Base-by-base conservation (phyloP, 53 echinoderm and acorn worm genomes). In the Luidia sarsii region DNA sequence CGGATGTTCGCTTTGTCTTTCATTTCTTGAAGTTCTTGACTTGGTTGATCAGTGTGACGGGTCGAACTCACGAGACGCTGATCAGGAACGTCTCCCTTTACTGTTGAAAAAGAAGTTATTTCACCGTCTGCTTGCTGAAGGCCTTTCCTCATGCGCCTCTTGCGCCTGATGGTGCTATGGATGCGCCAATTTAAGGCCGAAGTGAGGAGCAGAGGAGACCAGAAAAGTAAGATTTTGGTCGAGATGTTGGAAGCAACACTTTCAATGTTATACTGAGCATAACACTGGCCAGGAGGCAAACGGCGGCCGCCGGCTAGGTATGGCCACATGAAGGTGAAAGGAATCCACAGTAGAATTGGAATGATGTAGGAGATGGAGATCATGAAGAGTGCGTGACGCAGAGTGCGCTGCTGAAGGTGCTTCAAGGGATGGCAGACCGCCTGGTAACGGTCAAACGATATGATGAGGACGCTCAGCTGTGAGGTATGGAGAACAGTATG, bases 381-480 rank as follows among this genome's bases (percentile, higher is more conserved):
- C 39, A 89, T 54, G 53, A 54, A 52, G 33, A 77, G 39, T 5
- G 89, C 89, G 48, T 83, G 89, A 21, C 70, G 61, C 8, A 68
- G 35, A 7, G 79, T 68, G 39, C 84, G 84, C 80, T 39, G 55
- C 4, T 51, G 50, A 20, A 61, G 89, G 70, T 89, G 89, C 33
- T 79, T 70, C 24, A 89, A 23, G 3, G 89, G 89, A 31, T 25
- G 39, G 15, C 60, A 64, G 24, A 89, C 61, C n/a, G 89, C 89
- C 25, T 83, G 70, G 71, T 80, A 89, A 7, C 89, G 79, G 39
- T 89, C 89, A 50, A 79, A 31, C 9, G 84, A 75, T 41, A 89
- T 68, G 41, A 84, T 30, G 1, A 66, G 39, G 28, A 82, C 73
- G 16, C 46, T 61, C 31, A 88, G 4, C 11, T 71, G 62, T 20